Conservation (phyloP, 2,888 invertebrate species). For the Xestobium rufovillosum region DNA sequence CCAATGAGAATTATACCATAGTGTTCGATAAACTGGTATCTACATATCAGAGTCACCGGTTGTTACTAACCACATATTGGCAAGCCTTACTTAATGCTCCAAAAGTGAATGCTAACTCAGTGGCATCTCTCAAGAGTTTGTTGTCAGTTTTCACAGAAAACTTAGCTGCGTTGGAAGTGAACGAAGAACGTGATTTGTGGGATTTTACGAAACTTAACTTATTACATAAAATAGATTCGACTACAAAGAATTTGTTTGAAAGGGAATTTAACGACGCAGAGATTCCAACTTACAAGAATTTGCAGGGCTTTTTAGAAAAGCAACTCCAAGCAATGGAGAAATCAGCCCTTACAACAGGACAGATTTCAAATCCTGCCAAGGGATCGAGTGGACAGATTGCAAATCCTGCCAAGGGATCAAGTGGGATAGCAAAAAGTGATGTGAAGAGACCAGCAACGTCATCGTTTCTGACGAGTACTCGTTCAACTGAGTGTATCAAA, state of each 20-base stretch:
- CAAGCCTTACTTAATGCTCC: background rate
- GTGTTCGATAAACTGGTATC: background rate
- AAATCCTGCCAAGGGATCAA: too few species aligned
- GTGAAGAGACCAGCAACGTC: background rate
- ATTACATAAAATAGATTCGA: background rate
- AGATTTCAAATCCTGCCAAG: too few species aligned
- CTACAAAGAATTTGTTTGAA: background rate
- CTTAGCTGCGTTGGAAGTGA: background rate
- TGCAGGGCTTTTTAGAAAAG: background rate
- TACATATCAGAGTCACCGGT: too few species aligned
- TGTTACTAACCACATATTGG: constrained; percentile 1
- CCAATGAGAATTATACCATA: background rate
- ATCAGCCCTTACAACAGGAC: too few species aligned
- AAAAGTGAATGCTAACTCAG: background rate
- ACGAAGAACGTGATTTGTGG: constrained; percentile 3
- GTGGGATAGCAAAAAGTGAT: too few species aligned
- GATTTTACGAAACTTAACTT: constrained; percentile 4
- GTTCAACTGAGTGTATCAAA: background rate
- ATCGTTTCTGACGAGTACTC: background rate
- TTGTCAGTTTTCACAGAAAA: background rate
- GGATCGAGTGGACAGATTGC: too few species aligned
- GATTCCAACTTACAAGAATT: background rate
- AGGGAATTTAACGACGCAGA: background rate
- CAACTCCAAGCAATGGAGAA: too few species aligned
- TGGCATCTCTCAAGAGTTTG: background rate